A percentile compares a stretch with the other conserved stretches of the same genome.
These are phyloP conservation scores for Drosophila varians DNA, from an alignment of 1,140 invertebrate species.

Conservation along the genomic window DNA sequence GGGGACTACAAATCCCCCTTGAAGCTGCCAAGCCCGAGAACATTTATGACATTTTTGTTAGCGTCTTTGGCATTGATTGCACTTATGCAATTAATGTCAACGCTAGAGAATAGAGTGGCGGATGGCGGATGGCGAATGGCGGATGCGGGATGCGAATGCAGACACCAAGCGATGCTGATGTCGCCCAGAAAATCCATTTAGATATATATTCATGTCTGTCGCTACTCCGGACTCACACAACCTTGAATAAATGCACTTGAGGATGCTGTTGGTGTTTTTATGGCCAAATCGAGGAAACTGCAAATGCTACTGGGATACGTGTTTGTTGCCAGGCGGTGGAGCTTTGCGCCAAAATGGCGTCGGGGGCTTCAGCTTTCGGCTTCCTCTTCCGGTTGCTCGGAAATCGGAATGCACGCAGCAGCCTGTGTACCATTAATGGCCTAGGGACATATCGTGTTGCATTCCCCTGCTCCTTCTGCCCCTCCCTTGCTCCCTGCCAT, in stretches of 20 bases:
- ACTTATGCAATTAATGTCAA: slow-evolving; percentile 69
- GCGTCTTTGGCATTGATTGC: slow-evolving; percentile 58
- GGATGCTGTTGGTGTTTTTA: slow-evolving; percentile 55
- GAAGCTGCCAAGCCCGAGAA: slow-evolving; percentile 18
- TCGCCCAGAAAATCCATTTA: slow-evolving; percentile 67
- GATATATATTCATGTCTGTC: slow-evolving; percentile 44
- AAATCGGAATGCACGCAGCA: slow-evolving; percentile 50
- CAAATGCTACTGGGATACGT: slow-evolving; percentile 46
- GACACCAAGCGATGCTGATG: slow-evolving; percentile 23
- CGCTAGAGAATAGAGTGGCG: slow-evolving; percentile 29
- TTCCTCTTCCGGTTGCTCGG: slow-evolving; percentile 33
- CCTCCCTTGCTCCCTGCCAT: background rate
- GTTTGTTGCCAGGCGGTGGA: slow-evolving; percentile 51
- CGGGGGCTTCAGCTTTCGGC: slow-evolving; percentile 28
- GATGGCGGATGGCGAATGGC: background rate
- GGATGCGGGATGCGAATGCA: background rate
- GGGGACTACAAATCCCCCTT: slow-evolving; percentile 3
- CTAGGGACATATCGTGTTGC: slow-evolving; percentile 22
- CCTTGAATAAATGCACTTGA: slow-evolving; percentile 40
- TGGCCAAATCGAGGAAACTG: slow-evolving; percentile 57
- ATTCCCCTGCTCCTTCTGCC: background rate
- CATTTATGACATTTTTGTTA: slow-evolving; percentile 45
- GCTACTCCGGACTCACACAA: slow-evolving; percentile 8
- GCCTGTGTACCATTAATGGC: slow-evolving; percentile 32
- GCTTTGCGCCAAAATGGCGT: slow-evolving; percentile 63